Percentiles rank a stretch among this genome's conserved stretches.
phyloP scores from a whole-genome alignment of 1,140 invertebrate species.

The Penaeus indicus region DNA sequence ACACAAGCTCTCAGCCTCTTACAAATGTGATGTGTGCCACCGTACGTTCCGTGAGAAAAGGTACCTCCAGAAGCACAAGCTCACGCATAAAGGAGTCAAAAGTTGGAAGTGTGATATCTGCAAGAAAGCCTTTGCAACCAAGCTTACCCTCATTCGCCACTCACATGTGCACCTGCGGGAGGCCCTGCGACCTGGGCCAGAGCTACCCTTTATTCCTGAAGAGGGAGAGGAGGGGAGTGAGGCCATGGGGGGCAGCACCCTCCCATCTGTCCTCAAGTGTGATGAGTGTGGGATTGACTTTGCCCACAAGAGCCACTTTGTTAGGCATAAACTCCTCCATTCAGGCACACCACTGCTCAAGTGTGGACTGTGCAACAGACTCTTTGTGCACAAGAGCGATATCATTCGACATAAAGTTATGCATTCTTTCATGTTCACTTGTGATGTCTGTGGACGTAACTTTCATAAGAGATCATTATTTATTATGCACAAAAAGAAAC shows the following conservation, averaged over 20 bases:
- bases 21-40: slow-evolving; percentile 68
- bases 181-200: slow-evolving; percentile 60
- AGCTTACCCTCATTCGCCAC: slow-evolving; percentile 64
- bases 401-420: slow-evolving; percentile 66
- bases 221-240: slow-evolving; percentile 58
- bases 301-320: slow-evolving; percentile 78
- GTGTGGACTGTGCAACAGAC: slow-evolving; percentile 69
- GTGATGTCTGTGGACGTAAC: slow-evolving; percentile 97
- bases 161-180: slow-evolving; percentile 64
- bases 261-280: slow-evolving; percentile 75
- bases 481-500: slow-evolving; percentile 80
- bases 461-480: slow-evolving; percentile 65
- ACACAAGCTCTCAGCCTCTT: slow-evolving; percentile 71
- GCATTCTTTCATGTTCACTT: slow-evolving; percentile 80
- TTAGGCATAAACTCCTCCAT: slow-evolving; percentile 76
- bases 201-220: slow-evolving; percentile 44
- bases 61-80: slow-evolving; percentile 65
- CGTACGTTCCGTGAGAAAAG: slow-evolving; percentile 65
- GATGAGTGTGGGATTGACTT: slow-evolving; percentile 78
- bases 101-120: slow-evolving; percentile 67
- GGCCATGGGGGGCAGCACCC: slow-evolving; percentile 43
- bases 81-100: slow-evolving; percentile 63
- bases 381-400: slow-evolving; percentile 69
- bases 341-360: slow-evolving; percentile 73
- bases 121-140: slow-evolving; percentile 66